These are phyloP conservation scores for Hirtodrosophila trivittata DNA, from an alignment of 2,888 invertebrate genomes.

Conservation along the genomic window DNA sequence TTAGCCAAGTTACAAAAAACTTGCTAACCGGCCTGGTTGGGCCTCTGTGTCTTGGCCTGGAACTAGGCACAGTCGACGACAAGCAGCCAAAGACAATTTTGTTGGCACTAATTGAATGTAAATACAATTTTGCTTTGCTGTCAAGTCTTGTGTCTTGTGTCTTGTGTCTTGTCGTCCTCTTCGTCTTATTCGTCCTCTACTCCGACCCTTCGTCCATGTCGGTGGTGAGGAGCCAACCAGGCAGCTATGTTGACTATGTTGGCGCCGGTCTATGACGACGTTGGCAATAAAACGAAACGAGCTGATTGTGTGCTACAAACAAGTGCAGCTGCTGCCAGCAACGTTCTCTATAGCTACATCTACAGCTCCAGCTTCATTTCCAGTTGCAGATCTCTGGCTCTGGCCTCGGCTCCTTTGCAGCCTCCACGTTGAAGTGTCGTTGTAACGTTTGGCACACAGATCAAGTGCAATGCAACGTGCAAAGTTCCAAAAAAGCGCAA, in stretches of 20 bases:
- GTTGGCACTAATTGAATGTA: conserved; percentile 80
- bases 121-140: conserved; percentile 80
- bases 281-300: conserved; percentile 78
- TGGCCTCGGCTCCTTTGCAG: conserved; percentile 16
- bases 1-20: conserved; percentile 40
- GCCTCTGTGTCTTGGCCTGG: conserved; percentile 15
- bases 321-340: conserved; percentile 59
- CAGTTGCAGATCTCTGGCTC: conserved; percentile 12
- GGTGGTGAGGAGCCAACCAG: conserved; percentile 19
- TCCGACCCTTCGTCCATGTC: no score
- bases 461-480: conserved; percentile 80
- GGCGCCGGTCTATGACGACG: conserved; percentile 55
- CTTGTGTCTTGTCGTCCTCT: conserved; percentile 70
- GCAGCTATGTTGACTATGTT: conserved; percentile 32
- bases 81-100: conserved; percentile 79
- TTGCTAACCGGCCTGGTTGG: conserved; percentile 12
- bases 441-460: conserved; percentile 80
- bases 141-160: conserved; percentile 79
- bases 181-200: conserved; percentile 13
- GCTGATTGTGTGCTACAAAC: conserved; percentile 77
- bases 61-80: conserved; percentile 60
- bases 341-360: conserved; percentile 2
- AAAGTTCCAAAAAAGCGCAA: conserved; percentile 77
- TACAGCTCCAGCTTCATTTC: conserved; percentile 30
- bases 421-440: conserved; percentile 65